Conservation (phyloP, 2,888 invertebrate species). For the Drosophila setosimentum region DNA sequence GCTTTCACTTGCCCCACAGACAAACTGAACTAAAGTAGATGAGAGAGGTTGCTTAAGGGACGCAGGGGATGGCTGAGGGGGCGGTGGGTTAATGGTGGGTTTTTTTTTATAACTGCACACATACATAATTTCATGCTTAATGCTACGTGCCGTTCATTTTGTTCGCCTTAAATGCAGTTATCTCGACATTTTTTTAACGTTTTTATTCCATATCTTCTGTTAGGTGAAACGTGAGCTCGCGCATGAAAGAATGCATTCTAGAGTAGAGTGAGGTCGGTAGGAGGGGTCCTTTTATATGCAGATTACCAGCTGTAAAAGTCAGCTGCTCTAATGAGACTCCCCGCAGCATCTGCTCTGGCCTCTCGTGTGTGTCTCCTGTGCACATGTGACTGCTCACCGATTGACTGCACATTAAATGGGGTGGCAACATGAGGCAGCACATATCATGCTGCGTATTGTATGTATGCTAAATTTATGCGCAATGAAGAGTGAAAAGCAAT, state of each 20-base stretch:
- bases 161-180: conserved; percentile 73
- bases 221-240: conserved; percentile 50
- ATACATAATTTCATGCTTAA: conserved; percentile 73
- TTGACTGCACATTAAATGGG: conserved; percentile 49
- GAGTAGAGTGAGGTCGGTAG: not conserved
- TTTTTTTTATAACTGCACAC: conserved; percentile 43
- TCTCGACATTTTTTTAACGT: conserved; percentile 24
- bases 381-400: conserved; percentile 25
- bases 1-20: conserved; percentile 28
- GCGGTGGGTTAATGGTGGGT: not conserved
- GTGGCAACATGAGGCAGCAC: conserved; percentile 27
- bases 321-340: conserved; percentile 64
- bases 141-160: conserved; percentile 71
- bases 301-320: conserved; percentile 59
- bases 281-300: conserved; percentile 59
- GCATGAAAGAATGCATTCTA: conserved; percentile 9
- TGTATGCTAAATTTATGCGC: conserved; percentile 76
- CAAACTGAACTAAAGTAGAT: conserved; percentile 1
- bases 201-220: conserved; percentile 57
- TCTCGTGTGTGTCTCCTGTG: conserved; percentile 2
- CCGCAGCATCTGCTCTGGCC: conserved; percentile 27
- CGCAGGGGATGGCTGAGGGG: not conserved
- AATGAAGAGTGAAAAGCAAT: conserved; percentile 79
- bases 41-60: not conserved
- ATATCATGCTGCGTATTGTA: conserved; percentile 62